Conservation (phyloP, 2,113 vertebrate species). For the Condylura cristata region DNA sequence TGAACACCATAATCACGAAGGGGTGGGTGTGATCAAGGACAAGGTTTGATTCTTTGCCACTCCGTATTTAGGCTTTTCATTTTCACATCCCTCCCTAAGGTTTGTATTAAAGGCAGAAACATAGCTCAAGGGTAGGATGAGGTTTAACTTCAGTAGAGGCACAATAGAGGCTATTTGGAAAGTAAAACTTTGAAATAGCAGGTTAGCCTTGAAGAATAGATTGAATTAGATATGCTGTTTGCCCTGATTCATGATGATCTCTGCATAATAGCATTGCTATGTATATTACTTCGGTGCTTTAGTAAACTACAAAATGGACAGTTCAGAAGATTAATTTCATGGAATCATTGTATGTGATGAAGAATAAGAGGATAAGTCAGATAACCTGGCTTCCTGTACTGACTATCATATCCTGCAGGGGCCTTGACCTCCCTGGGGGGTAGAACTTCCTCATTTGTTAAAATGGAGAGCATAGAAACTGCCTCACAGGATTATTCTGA, state of each 20-base stretch:
- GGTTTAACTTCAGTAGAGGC: neutral
- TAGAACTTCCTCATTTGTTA: neutral
- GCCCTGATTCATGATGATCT: neutral
- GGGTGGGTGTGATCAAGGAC: neutral
- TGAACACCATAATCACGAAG: neutral
- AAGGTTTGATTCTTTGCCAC: constrained; percentile 14
- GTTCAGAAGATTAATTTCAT: constrained; percentile 16
- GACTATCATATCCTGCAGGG: neutral
- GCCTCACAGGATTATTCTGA: neutral
- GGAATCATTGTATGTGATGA: neutral
- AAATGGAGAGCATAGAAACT: neutral
- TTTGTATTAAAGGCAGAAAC: constrained; percentile 37
- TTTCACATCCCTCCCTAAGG: neutral
- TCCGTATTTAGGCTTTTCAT: constrained; percentile 51
- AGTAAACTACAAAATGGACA: accelerated
- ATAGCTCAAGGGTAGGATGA: constrained; percentile 47
- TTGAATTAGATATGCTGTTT: neutral
- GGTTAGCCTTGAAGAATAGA: constrained; percentile 45
- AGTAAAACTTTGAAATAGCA: neutral
- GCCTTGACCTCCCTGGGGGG: neutral
- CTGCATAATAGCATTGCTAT: neutral
- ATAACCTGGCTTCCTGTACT: neutral
- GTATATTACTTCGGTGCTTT: neutral
- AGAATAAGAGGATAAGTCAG: neutral
- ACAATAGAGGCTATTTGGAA: constrained; percentile 40